Evolutionary conservation across 2,113 vertebrate species (phyloP).

Genomic region (Aythya baeri): DNA sequence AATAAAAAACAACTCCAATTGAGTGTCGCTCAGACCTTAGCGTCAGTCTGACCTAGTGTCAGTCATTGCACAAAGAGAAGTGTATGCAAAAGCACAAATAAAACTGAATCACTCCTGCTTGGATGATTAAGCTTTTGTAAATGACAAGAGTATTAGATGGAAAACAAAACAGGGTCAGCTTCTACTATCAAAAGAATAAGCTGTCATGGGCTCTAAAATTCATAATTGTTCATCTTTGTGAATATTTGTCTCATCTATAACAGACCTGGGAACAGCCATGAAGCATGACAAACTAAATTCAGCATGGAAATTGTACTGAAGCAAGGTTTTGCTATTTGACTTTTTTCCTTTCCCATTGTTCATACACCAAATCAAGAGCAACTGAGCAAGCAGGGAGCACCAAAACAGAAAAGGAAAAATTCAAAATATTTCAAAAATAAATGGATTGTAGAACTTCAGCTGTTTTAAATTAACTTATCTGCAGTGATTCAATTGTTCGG

Average conservation of each 20-base stretch:
- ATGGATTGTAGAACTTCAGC: not conserved
- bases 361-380: not conserved
- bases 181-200: not conserved
- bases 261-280: not conserved
- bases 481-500: not conserved
- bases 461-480: slow-evolving; percentile 36
- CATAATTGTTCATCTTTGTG: not conserved
- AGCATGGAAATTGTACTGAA: not conserved
- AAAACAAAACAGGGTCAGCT: not conserved
- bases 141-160: not conserved
- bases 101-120: not conserved
- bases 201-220: not conserved
- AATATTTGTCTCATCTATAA: not conserved
- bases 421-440: slow-evolving; percentile 25
- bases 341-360: slow-evolving; percentile 15
- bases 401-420: slow-evolving; percentile 19
- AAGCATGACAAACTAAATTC: not conserved
- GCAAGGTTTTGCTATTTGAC: not conserved
- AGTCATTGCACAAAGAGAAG: not conserved
- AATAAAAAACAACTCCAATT: not conserved
- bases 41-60: not conserved
- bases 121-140: not conserved
- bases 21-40: not conserved
- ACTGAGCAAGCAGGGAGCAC: not conserved
- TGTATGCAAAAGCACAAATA: not conserved